These are phyloP conservation scores for Cheracebus regulus DNA, from an alignment of 2,797 vertebrate genomes.

Conservation along the genomic window DNA sequence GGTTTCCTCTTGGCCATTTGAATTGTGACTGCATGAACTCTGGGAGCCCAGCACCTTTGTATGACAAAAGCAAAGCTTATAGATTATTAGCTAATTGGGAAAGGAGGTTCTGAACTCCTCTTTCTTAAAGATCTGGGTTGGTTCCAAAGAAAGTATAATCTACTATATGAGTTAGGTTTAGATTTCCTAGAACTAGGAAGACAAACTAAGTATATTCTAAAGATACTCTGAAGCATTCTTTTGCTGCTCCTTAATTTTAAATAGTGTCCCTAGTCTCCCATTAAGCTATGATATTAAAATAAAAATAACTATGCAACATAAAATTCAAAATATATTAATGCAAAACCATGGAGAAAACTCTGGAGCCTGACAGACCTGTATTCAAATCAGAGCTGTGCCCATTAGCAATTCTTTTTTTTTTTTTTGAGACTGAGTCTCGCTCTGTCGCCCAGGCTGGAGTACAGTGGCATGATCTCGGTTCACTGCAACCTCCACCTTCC, in stretches of 20 bases:
- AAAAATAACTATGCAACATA: neutral
- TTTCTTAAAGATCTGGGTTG: neutral
- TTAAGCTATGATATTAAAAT: neutral
- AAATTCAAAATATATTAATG: neutral
- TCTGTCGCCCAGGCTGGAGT: neutral
- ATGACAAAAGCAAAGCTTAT: neutral
- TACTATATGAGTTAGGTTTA: neutral
- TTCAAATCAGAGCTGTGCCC: neutral
- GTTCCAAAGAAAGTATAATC: neutral
- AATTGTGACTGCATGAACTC: neutral
- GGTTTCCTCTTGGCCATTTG: neutral
- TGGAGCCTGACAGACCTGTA: neutral
- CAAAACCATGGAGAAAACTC: slow-evolving; percentile 25
- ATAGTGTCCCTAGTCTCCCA: neutral
- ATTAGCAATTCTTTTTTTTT: neutral
- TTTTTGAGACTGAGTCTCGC: neutral
- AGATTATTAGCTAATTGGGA: neutral
- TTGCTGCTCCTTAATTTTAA: neutral
- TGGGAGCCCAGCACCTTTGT: neutral
- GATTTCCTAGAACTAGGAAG: neutral
- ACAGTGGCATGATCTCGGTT: neutral
- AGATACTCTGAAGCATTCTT: neutral
- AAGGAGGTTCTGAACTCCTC: neutral
- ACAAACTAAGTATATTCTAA: slow-evolving; percentile 10
- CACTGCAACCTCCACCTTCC: neutral